A percentile compares a stretch with the other conserved stretches of the same genome.
These are phyloP conservation scores for Eudasyphora cyanicolor DNA, from an alignment of 2,888 invertebrate species.

Conservation along the genomic window DNA sequence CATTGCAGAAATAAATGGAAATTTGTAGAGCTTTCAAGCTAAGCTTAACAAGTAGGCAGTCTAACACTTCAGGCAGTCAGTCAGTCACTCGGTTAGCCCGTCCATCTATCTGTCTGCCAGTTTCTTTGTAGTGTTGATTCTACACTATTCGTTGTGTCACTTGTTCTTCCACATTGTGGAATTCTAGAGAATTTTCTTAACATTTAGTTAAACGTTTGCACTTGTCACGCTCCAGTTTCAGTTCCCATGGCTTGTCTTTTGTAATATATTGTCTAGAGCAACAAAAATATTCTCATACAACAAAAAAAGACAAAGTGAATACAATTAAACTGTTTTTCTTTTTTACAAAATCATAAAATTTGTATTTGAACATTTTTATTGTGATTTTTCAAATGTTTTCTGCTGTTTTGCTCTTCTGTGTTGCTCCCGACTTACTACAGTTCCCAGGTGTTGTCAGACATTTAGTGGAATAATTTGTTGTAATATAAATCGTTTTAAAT, in stretches of 20 bases:
- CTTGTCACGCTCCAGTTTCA: conserved; percentile 70
- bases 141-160: background rate
- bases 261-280: background rate
- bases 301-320: background rate
- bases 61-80: background rate
- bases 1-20: background rate
- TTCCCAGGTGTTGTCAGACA: conserved; percentile 20
- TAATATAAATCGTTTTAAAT: conserved; percentile 2
- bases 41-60: background rate
- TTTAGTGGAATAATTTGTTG: background rate
- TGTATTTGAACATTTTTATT: background rate
- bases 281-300: background rate
- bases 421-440: background rate
- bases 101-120: background rate
- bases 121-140: background rate
- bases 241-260: conserved; percentile 69
- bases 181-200: conserved; percentile 27
- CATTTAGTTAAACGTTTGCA: conserved; percentile 51
- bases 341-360: background rate
- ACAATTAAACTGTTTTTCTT: background rate
- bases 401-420: background rate
- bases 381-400: background rate
- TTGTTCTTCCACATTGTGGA: background rate
- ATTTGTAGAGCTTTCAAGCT: background rate
- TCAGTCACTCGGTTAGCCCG: background rate